A percentile compares a stretch with the other conserved stretches of the same genome.
Evolutionary conservation across 2,797 vertebrate species (phyloP).

Genomic region (Petrocephalus sullivani): DNA sequence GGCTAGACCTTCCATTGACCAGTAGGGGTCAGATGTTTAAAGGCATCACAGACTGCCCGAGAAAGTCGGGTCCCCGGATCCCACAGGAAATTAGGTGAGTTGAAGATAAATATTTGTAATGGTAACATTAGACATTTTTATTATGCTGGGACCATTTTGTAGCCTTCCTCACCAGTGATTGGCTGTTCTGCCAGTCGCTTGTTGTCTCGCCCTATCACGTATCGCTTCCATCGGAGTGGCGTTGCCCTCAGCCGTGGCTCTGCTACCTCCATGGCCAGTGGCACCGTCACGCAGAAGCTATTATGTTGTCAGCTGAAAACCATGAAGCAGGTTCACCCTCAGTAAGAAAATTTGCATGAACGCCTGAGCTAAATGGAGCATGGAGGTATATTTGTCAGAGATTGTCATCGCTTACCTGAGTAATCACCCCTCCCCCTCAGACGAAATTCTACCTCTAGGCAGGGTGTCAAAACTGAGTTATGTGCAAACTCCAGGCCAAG

Average conservation of each 20-base stretch:
- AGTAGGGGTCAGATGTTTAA: background rate
- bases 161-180: background rate
- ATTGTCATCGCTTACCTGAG: background rate
- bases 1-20: background rate
- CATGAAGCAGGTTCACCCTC: background rate
- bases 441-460: background rate
- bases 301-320: background rate
- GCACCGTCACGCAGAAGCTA: background rate
- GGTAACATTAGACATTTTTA: background rate
- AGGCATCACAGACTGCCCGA: background rate
- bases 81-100: background rate
- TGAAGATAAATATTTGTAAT: background rate
- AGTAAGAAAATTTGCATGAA: background rate
- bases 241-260: background rate
- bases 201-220: background rate
- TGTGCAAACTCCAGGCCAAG: background rate
- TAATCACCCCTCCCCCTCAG: background rate
- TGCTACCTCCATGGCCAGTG: background rate
- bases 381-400: background rate
- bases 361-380: background rate
- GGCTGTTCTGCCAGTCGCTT: background rate
- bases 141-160: background rate
- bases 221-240: background rate
- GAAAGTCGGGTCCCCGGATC: background rate
- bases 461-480: background rate